Evolutionary conservation across 2,113 vertebrate genomes (phyloP), one percentile per base, ranked within the genome.

Genomic region (Puntigrus tetrazona): DNA sequence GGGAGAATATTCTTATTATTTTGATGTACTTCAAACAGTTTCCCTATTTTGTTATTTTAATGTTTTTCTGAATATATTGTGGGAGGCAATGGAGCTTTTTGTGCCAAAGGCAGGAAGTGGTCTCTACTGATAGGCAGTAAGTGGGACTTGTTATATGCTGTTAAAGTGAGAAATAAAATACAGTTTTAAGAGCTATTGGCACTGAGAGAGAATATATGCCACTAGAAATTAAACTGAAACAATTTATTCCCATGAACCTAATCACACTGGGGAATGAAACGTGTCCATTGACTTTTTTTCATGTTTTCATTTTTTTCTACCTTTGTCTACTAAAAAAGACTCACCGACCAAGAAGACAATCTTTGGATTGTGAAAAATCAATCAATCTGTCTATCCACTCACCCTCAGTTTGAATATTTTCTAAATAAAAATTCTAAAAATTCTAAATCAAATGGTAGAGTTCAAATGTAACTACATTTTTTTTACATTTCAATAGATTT

Each of bases 101-200:
- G 41, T 47, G 80, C 85, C 65, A 83, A 73, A 76, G 38, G 80
- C 82, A 57, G 74, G 65, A 38, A 69, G 75, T 67, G 80, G 41
- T 84, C 61, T 36, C 74, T 25, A 65, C n/a, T 47, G 82, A 75
- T 74, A 84, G 20, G 55, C 34, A 65, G 43, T 34, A 70, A 36
- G 74, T 84, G 61, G 38, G 59, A 36, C 81, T 57, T 75, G 65
- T 80, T 63, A 43, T 70, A 76, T 77, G 77, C 57, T 38, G 59
- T 84, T 52, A 31, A 82, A 81, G 41, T 67, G 41, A 47, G 67
- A 70, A 82, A 38, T 25, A 36, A 36, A 52, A 22, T 50, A 52
- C 25, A 11, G 27, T 45, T 36, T 34, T 38, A 52, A 55, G 31
- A 55, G 29, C 65, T 55, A 10, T 55, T 82, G 43, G 20, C 65